These are phyloP conservation scores for Dryomyza anilis DNA, from an alignment of 2,888 invertebrate genomes.

Conservation along the genomic window DNA sequence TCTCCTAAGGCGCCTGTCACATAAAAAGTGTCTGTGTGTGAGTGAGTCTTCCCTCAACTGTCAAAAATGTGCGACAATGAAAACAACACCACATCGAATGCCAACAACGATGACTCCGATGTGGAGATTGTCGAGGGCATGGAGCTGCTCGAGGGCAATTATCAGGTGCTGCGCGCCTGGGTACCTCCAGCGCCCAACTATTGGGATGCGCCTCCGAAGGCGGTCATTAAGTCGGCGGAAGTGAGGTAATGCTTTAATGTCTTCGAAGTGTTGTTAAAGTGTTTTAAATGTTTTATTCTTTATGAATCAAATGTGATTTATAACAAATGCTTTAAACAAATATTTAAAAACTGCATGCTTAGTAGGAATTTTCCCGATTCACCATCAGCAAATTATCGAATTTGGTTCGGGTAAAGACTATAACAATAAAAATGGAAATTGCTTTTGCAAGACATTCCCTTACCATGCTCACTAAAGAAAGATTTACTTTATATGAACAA, in stretches of 20 bases:
- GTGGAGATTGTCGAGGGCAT: constrained; percentile 60
- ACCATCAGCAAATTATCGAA: too few species aligned
- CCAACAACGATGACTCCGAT: constrained; percentile 55
- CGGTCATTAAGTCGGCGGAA: constrained; percentile 59
- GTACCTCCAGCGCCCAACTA: constrained; percentile 60
- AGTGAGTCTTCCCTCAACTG: constrained; percentile 43
- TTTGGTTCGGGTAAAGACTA: too few species aligned
- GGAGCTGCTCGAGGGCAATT: constrained; percentile 60
- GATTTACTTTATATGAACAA: too few species aligned
- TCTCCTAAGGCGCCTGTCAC: constrained; percentile 26
- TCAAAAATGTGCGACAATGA: constrained; percentile 35
- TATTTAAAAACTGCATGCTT: too few species aligned
- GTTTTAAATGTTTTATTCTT: too few species aligned
- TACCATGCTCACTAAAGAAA: too few species aligned
- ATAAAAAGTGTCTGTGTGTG: constrained; percentile 37
- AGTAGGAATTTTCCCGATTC: too few species aligned
- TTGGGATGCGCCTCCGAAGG: constrained; percentile 61
- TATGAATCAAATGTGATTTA: too few species aligned
- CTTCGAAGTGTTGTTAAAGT: not conserved
- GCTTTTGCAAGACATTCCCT: too few species aligned
- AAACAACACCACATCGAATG: constrained; percentile 15
- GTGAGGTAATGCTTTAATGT: constrained; percentile 49
- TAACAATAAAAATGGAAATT: too few species aligned
- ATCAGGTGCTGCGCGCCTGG: constrained; percentile 60
- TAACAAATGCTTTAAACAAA: too few species aligned